Evolutionary conservation across 64 coral and sea anemone species (phyloP).

Genomic region (Trachythela sp.): DNA sequence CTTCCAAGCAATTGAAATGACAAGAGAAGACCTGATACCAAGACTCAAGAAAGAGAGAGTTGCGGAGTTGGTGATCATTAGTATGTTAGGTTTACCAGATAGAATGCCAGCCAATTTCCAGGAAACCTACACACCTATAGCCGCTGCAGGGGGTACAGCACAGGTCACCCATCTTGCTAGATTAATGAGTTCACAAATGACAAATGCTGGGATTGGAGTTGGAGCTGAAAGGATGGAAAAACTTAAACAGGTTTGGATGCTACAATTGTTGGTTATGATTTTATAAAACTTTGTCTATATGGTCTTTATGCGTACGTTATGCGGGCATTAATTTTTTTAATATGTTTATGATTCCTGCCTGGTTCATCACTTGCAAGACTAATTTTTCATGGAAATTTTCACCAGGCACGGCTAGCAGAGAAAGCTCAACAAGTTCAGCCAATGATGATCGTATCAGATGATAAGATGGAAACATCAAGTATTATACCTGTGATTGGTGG

Average conservation of each 20-base stretch:
- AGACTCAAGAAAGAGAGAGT: constrained; percentile 84
- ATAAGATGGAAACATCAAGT: constrained; percentile 53
- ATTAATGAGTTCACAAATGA: constrained; percentile 89
- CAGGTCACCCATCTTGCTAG: constrained; percentile 90
- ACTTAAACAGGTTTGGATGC: constrained; percentile 63
- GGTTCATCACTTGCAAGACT: too few species aligned
- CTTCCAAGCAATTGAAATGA: constrained; percentile 86
- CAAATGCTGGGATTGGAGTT: constrained; percentile 69
- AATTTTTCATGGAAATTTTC: too few species aligned
- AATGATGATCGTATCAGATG: background rate
- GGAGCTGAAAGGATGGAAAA: constrained; percentile 86
- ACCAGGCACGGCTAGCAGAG: background rate
- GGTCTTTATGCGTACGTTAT: too few species aligned
- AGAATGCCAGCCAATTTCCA: constrained; percentile 77
- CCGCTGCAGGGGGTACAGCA: constrained; percentile 78
- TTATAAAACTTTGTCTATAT: too few species aligned
- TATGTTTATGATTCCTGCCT: too few species aligned
- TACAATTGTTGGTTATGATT: too few species aligned
- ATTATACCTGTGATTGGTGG: constrained; percentile 86
- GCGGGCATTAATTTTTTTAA: too few species aligned
- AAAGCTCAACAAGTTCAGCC: constrained; percentile 57
- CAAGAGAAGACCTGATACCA: constrained; percentile 86
- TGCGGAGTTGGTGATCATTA: constrained; percentile 82
- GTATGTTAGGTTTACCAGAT: constrained; percentile 87
- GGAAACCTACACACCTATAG: constrained; percentile 95